These are phyloP conservation scores for Xenopus borealis DNA, from an alignment of 2,113 vertebrate genomes.

Conservation along the genomic window DNA sequence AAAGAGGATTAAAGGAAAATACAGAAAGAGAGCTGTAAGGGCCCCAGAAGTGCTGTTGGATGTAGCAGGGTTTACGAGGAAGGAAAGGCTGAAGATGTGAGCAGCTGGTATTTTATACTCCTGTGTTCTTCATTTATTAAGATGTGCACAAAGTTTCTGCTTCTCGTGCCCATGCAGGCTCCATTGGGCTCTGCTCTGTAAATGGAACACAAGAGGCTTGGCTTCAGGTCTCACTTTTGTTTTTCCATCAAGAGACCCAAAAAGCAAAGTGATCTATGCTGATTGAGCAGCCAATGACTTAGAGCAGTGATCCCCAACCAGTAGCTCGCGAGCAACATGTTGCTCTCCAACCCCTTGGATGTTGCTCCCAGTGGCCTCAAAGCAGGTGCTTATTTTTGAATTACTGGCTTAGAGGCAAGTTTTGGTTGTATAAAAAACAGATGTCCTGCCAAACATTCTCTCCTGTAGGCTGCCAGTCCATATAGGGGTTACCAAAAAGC, in stretches of 20 bases:
- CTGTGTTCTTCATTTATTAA: conserved; percentile 51
- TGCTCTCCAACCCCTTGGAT: too few relatives aligned
- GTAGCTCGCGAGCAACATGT: too few relatives aligned
- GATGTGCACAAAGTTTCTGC: conserved; percentile 57
- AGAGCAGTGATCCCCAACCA: too few relatives aligned
- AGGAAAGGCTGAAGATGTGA: conserved; percentile 26
- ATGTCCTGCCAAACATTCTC: too few relatives aligned
- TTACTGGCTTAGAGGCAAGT: too few relatives aligned
- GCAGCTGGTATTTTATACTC: conserved; percentile 53
- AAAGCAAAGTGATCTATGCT: conserved; percentile 51
- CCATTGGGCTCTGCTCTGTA: conserved; percentile 76
- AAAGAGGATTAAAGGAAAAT: conserved; percentile 27
- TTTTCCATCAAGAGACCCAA: conserved; percentile 53
- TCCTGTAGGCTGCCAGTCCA: too few relatives aligned
- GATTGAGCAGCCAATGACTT: conserved; percentile 31
- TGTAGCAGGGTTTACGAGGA: conserved; percentile 50
- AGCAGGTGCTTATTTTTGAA: too few relatives aligned
- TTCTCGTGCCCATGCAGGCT: conserved; percentile 67
- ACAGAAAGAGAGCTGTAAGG: not conserved
- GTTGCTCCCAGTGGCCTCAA: too few relatives aligned
- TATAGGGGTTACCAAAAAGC: too few relatives aligned
- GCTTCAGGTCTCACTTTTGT: conserved; percentile 74
- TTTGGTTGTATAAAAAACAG: too few relatives aligned
- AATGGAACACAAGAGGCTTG: conserved; percentile 91
- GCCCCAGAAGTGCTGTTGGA: conserved; percentile 45